These are phyloP conservation scores for Phrixothrix hirtus DNA, from an alignment of 2,888 invertebrate species.

Conservation along the genomic window DNA sequence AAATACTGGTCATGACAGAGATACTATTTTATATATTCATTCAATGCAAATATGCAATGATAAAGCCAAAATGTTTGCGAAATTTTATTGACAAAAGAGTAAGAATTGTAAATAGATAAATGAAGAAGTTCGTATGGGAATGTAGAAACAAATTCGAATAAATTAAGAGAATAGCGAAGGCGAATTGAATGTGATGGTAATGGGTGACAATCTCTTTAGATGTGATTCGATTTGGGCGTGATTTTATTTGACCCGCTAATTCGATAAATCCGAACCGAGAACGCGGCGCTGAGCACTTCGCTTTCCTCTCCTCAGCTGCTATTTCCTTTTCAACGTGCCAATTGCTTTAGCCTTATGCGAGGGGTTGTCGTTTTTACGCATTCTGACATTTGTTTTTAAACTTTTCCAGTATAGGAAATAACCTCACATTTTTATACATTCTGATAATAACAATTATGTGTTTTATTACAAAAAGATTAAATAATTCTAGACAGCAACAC, in stretches of 20 bases:
- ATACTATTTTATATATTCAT: too few relatives aligned
- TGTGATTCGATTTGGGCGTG: constrained; percentile 53
- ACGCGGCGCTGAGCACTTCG: constrained; percentile 30
- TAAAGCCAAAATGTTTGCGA: too few relatives aligned
- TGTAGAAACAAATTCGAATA: constrained; percentile 19
- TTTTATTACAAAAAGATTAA: neutral
- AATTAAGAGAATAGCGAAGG: constrained; percentile 33
- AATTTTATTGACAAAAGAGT: too few relatives aligned
- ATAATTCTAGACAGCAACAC: too few relatives aligned
- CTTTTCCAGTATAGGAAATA: constrained; percentile 2
- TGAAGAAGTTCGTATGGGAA: constrained; percentile 2
- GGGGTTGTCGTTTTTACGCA: constrained; percentile 10
- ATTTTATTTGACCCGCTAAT: constrained; percentile 56
- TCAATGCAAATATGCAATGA: too few relatives aligned
- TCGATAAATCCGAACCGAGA: constrained; percentile 45
- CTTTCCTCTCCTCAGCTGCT: constrained; percentile 30
- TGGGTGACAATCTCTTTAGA: constrained; percentile 55
- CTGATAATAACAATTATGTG: too few relatives aligned
- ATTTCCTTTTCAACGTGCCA: constrained; percentile 31
- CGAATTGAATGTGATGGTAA: constrained; percentile 54
- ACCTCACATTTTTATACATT: neutral
- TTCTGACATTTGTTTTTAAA: constrained; percentile 8
- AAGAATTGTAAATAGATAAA: neutral
- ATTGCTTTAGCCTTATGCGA: constrained; percentile 20
- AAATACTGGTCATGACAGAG: too few relatives aligned